A percentile compares a stretch with the other conserved stretches of the same genome.
phyloP scores from a whole-genome alignment of 1,140 invertebrate genomes.

The Ceratina japonica region DNA sequence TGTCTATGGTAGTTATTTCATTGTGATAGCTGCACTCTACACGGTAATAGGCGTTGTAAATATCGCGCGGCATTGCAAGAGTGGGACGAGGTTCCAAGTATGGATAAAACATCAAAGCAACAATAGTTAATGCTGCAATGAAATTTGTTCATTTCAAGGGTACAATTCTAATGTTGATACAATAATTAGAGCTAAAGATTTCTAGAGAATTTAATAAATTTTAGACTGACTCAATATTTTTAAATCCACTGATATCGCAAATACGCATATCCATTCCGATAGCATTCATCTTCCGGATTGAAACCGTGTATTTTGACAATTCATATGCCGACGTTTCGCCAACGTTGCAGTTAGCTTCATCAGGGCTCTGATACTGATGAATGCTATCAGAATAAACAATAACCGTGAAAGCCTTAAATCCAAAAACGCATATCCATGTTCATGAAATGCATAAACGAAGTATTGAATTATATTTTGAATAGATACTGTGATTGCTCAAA shows the following conservation, averaged over 20 bases:
- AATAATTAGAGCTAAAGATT: not conserved
- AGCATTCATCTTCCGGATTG: no score
- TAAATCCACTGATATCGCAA: no score
- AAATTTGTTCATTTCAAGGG: not conserved
- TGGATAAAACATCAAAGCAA: slow-evolving; percentile 38
- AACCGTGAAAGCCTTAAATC: no score
- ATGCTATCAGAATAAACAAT: no score
- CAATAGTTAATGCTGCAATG: not conserved
- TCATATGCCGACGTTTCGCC: no score
- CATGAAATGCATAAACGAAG: not conserved
- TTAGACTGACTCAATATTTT: not conserved
- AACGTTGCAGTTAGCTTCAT: no score
- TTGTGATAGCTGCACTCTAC: slow-evolving; percentile 79
- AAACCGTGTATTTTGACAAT: no score
- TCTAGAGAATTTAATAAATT: not conserved
- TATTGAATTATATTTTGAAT: slow-evolving; percentile 13
- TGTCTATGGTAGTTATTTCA: slow-evolving; percentile 83
- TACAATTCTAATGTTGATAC: not conserved
- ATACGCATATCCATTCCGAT: not conserved
- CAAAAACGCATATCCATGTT: not conserved
- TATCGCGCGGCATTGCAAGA: slow-evolving; percentile 58
- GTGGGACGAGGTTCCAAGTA: slow-evolving; percentile 51
- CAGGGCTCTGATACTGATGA: no score
- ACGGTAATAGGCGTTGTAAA: slow-evolving; percentile 70
- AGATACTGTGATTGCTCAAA: no score